Base-by-base conservation (phyloP, 2,113 vertebrate genomes). In the Lagopus leucura region DNA sequence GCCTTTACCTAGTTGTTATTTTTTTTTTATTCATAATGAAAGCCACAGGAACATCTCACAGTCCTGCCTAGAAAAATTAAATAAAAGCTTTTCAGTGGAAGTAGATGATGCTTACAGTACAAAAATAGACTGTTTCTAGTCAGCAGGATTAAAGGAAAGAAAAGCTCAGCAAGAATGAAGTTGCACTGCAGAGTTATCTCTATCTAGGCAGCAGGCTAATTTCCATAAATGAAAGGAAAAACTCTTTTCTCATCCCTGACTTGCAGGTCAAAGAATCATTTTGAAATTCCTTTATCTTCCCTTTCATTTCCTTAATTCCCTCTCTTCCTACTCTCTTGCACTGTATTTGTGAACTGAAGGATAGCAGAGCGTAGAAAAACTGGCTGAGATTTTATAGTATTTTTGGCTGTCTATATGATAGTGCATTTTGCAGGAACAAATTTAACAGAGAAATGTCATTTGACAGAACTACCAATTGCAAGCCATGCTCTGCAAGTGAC, bases 121-220 rank as follows among this genome's bases (percentile, higher is more conserved):
- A 94, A 76, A 96, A 97, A 96, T 73, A 97, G 89, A 93, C 54
- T 80, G 71, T 88, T 92, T 82, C 82, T 92, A 95, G 86, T 96
- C 95, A 95, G 89, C 22, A 0, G 75, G 82, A 95, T 93, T 95
- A 93, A 89, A 86, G 65, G 69, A 91, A 95, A 92, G 69, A 89
- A 94, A 91, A 93, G 66, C 80, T 94, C 86, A 96, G 90, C 95
- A 92, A 94, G 89, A 95, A 91, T 42, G 58, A 78, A 91, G 85
- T 84, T 90, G 10, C 34, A 10, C 13, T 75, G 70, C 83, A 79
- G 63, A 70, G 66, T 92, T 94, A 82, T 93, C 94, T 90, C 79
- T 89, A 80, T 83, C 69, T 89, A 94, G 79, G 72, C 94, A 94
- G 91, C 55, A 89, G 61, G 71, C 47, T 86, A 77, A 96, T 95